These are phyloP conservation scores for Sminthurinus signatus DNA, from an alignment of 1,140 invertebrate genomes.

Conservation along the genomic window DNA sequence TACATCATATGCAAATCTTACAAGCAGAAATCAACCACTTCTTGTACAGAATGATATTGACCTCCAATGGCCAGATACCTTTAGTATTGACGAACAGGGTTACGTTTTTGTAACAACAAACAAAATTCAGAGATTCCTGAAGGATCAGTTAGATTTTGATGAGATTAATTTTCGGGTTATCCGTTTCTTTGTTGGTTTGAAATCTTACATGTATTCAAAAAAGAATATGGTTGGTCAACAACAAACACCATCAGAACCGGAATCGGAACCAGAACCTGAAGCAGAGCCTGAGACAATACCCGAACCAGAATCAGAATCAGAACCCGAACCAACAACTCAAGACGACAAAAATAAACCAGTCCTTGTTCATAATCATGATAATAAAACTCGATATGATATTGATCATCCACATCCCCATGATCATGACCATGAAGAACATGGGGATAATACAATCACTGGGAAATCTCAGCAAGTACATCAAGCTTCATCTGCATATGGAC, in stretches of 20 bases:
- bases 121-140: slow-evolving; percentile 57
- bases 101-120: slow-evolving; percentile 60
- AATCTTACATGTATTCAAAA: slow-evolving; percentile 56
- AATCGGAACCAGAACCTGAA: neutral
- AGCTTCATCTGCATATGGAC: no score
- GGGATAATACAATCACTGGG: neutral
- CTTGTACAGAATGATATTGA: slow-evolving; percentile 57
- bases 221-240: neutral
- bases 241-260: neutral
- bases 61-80: slow-evolving; percentile 65
- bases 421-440: neutral
- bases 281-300: neutral
- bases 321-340: neutral
- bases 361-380: neutral
- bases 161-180: slow-evolving; percentile 57
- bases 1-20: slow-evolving; percentile 43
- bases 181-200: slow-evolving; percentile 50
- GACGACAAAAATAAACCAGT: neutral
- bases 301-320: neutral
- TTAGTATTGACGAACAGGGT: slow-evolving; percentile 59
- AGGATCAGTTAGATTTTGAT: slow-evolving; percentile 49
- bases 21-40: slow-evolving; percentile 36
- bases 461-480: neutral
- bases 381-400: neutral
- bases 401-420: neutral